Base-by-base conservation (phyloP, 2,888 invertebrate species). In the Cephalotes varians region DNA sequence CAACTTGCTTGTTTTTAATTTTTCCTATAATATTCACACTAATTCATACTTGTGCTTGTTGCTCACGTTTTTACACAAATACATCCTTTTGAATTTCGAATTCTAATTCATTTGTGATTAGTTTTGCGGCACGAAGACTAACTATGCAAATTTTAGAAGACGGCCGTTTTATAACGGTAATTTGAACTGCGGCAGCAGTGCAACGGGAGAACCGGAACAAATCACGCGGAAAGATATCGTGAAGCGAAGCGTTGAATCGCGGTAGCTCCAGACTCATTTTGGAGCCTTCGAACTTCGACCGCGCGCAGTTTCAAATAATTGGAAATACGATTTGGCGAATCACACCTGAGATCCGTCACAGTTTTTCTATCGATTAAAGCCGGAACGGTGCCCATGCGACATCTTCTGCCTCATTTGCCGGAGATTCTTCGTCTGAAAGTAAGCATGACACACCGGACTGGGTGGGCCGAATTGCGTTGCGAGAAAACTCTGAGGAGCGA, bases 391-490 rank as follows among this genome's bases (percentile, higher is more conserved):
- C 49, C 65, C 25, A 25, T 62, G 28, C 54, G 64, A 49, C 21
- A 37, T 84, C 62, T 85, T 85, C 69, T 82, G 65, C 58, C 72
- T 86, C 86, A 86, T 86, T 86, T 86, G 77, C 80, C 84, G 76
- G 71, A 80, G 86, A 81, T 80, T 28, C 51, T 83, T 71, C 82
- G 65, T 84, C 80, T 76, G 71, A 82, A 71, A 85, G 82, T 56
- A 76, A 74, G 82, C 85, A 86, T 73, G 67, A 77, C 72, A 72
- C 67, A 73, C 84, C 65, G 56, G n/a, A 49, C 76, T 87, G 86
- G 84, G 86, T 86, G 84, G 82, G 60, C 86, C 79, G 56, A 69
- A 7, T 37, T 69, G 69, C 49, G 44, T 54, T 25, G 60, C 9
- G 31, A 74, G 28, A 44, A 47, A 28, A 25, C 4, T 12, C 25